Percentiles rank a stretch among this genome's conserved stretches.
These are phyloP conservation scores for Onthophagus taurus DNA, from an alignment of 1,140 invertebrate genomes.

Conservation along the genomic window DNA sequence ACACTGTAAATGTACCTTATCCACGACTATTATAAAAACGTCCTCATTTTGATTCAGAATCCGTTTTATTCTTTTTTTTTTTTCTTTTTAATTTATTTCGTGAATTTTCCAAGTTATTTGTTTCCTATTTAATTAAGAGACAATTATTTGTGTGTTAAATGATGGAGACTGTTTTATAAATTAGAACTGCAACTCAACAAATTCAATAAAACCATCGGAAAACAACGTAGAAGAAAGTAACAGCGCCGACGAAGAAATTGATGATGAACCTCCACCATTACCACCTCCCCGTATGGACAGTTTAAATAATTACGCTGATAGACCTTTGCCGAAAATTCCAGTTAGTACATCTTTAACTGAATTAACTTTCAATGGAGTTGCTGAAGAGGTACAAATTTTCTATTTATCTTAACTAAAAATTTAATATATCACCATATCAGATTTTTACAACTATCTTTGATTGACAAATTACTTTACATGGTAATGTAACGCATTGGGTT, in stretches of 20 bases:
- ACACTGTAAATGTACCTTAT: not conserved
- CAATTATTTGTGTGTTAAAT: constrained; percentile 7
- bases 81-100: not conserved
- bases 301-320: constrained; percentile 31
- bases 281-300: constrained; percentile 51
- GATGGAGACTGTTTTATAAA: too few relatives aligned
- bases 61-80: not conserved
- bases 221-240: constrained; percentile 6
- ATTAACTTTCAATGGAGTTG: constrained; percentile 31
- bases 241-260: constrained; percentile 35
- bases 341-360: constrained; percentile 34
- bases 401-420: too few relatives aligned
- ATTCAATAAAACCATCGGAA: constrained; percentile 10
- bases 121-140: too few relatives aligned
- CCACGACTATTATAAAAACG: not conserved
- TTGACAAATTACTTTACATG: too few relatives aligned
- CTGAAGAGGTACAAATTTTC: constrained; percentile 17
- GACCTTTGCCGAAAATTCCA: constrained; percentile 37
- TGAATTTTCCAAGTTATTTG: not conserved
- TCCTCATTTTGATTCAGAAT: constrained; percentile 1
- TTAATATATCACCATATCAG: too few relatives aligned
- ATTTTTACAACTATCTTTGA: too few relatives aligned
- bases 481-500: too few relatives aligned
- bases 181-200: constrained; percentile 20
- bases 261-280: constrained; percentile 50